Evolutionary conservation across 2,888 invertebrate genomes (phyloP).

Genomic region (Pherbina coryleti): DNA sequence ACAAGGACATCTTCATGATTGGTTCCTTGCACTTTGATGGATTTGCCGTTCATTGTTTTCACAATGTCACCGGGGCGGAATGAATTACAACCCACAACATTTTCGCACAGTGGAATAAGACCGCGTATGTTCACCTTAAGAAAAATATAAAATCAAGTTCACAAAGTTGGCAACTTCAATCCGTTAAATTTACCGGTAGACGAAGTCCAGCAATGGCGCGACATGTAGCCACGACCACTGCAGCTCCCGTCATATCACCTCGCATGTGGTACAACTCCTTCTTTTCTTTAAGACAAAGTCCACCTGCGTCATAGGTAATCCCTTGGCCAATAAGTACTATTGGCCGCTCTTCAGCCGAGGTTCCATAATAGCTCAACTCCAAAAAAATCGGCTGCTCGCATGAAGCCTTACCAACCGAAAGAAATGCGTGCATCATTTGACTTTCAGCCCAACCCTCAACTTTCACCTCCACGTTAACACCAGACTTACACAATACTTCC

Average conservation of each 20-base stretch:
- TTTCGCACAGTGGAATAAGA: slow-evolving; percentile 82
- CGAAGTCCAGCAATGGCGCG: slow-evolving; percentile 78
- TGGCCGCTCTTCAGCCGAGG: slow-evolving; percentile 74
- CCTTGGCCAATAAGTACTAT: slow-evolving; percentile 81
- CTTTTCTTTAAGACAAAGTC: slow-evolving; percentile 75
- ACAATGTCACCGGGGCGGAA: slow-evolving; percentile 84
- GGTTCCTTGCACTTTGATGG: slow-evolving; percentile 80
- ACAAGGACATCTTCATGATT: slow-evolving; percentile 83
- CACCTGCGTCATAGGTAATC: slow-evolving; percentile 79
- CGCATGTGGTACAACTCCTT: slow-evolving; percentile 77
- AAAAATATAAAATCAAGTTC: neutral
- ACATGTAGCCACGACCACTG: slow-evolving; percentile 79
- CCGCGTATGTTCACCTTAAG: slow-evolving; percentile 76
- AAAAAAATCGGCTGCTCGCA: slow-evolving; percentile 84
- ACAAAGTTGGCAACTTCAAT: neutral
- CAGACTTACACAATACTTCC: slow-evolving; percentile 64
- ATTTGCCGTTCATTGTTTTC: slow-evolving; percentile 79
- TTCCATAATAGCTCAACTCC: slow-evolving; percentile 81
- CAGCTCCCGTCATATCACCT: slow-evolving; percentile 88
- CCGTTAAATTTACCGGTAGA: slow-evolving; percentile 70
- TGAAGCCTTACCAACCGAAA: slow-evolving; percentile 82
- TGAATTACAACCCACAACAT: slow-evolving; percentile 82
- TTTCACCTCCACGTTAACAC: slow-evolving; percentile 66
- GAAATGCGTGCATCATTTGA: slow-evolving; percentile 84
- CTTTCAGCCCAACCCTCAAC: slow-evolving; percentile 79